Evolutionary conservation across 2,888 invertebrate species (phyloP).

Genomic region (Penaeus monodon): DNA sequence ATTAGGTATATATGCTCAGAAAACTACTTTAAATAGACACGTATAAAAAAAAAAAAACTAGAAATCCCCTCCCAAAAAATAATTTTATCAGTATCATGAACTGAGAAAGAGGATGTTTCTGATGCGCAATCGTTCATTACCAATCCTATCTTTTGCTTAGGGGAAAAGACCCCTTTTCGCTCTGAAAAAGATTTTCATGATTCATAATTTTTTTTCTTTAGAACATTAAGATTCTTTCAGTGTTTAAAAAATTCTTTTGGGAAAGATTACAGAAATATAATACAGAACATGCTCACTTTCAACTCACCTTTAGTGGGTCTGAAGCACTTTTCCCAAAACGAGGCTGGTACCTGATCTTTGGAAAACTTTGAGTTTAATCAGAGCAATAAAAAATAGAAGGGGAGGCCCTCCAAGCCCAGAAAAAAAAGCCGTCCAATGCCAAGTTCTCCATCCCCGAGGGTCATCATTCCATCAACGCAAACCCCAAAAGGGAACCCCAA

Average conservation of each 20-base stretch:
- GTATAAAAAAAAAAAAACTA: neutral
- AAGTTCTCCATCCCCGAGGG: constrained; percentile 78
- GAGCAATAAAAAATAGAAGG: constrained; percentile 77
- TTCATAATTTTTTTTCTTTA: neutral
- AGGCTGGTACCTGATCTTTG: constrained; percentile 71
- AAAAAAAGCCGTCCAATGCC: constrained; percentile 79
- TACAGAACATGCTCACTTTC: too few species aligned
- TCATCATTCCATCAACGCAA: constrained; percentile 71
- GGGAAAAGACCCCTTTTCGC: neutral
- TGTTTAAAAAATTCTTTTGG: neutral
- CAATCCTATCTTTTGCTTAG: constrained; percentile 66
- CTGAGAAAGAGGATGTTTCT: constrained; percentile 66
- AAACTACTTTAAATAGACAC: neutral
- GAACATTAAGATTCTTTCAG: too few species aligned
- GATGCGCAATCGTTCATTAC: constrained; percentile 66
- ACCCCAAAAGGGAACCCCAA: constrained; percentile 68
- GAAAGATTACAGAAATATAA: too few species aligned
- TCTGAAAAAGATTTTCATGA: neutral
- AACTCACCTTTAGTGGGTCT: too few species aligned
- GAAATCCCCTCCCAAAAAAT: constrained; percentile 67
- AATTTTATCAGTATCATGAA: constrained; percentile 67
- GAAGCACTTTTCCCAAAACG: constrained; percentile 21
- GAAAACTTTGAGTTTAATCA: constrained; percentile 74
- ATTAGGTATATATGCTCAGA: neutral
- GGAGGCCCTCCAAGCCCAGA: constrained; percentile 74